Percentiles rank a stretch among this genome's conserved stretches.
phyloP scores from a whole-genome alignment of 2,888 invertebrate species.

The Buathra laborator region DNA sequence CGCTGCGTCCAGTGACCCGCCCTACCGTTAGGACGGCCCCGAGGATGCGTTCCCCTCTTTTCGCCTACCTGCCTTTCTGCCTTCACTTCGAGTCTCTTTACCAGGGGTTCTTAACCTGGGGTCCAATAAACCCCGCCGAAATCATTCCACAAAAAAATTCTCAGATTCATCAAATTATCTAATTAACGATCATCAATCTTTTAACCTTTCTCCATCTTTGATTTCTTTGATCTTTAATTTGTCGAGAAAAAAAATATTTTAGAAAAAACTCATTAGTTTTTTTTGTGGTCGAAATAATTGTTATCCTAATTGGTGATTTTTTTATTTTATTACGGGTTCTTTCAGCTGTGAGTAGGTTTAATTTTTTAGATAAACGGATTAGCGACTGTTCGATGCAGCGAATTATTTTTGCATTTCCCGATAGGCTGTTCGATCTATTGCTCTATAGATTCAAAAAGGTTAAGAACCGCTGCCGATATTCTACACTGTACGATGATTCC shows the following conservation, averaged over 20 bases:
- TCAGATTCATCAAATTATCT: background rate
- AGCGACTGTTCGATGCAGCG: too few species aligned
- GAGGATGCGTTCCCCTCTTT: slow-evolving; percentile 81
- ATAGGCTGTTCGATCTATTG: background rate
- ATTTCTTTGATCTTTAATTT: background rate
- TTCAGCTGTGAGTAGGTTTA: too few species aligned
- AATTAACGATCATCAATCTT: slow-evolving; percentile 1
- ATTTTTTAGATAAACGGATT: too few species aligned
- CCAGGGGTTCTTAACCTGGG: slow-evolving; percentile 65
- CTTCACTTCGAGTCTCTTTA: slow-evolving; percentile 65
- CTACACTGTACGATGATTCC: slow-evolving; percentile 2
- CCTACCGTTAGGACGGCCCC: slow-evolving; percentile 86
- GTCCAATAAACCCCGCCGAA: slow-evolving; percentile 34
- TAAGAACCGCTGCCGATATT: slow-evolving; percentile 27
- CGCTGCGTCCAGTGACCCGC: slow-evolving; percentile 85
- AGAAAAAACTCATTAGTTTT: too few species aligned
- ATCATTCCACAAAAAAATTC: background rate
- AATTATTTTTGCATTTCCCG: background rate
- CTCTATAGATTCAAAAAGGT: slow-evolving; percentile 4
- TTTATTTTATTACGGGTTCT: background rate
- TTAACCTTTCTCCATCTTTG: background rate
- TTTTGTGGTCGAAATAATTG: too few species aligned
- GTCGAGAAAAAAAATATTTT: too few species aligned
- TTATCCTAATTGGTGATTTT: background rate
- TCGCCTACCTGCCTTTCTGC: slow-evolving; percentile 68